Evolutionary conservation across 2,113 vertebrate genomes (phyloP), one percentile per base, ranked within the genome.

Genomic region (Dendrocopos noguchii): DNA sequence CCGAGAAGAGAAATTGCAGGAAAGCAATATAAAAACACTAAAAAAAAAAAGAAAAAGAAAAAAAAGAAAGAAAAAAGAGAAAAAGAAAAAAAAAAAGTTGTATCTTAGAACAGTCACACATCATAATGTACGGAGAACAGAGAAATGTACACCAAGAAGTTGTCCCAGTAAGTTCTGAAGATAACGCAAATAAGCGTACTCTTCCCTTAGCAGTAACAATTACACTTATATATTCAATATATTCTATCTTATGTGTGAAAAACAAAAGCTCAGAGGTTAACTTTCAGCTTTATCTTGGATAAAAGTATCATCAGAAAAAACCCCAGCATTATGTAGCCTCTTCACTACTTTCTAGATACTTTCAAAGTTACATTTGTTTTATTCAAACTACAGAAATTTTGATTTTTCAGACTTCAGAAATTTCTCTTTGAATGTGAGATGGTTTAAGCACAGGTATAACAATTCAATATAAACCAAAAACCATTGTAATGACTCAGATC

Each of bases 11-110:
- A 99, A 81, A 98, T 98, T 52, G 98, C 96, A 17, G 99, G 99
- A 96, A 99, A 99, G 97, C 98, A 99, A 96, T 98, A 99, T 9
- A 99, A 98, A 93, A 99, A 98, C 18, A 98, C 99, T 99, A 96
- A 68, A 96, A 44, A 44, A 97, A 83, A 76, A 88, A 73, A 96
- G 67, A 96, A 97, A 83, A 76, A 88, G 67, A 6, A 44, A 44
- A 97, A 83, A 76, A 88, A 96, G 67, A n/a, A n/a, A n/a, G n/a
- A 96, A 97, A 83, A 76, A 88, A 73, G 5, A 44, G 39, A 97
- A 83, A 74, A 88, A 42, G 14, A 42, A 42, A 42, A 97, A 83
- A 76, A 88, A 73, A 5, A 44, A 44, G 21, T 57, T 55, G 2
- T 19, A 59, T 53, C 47, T 95, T 94, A 96, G 76, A 71, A 85